Base-by-base conservation (phyloP, 2,797 vertebrate species). In the Bradypus variegatus region DNA sequence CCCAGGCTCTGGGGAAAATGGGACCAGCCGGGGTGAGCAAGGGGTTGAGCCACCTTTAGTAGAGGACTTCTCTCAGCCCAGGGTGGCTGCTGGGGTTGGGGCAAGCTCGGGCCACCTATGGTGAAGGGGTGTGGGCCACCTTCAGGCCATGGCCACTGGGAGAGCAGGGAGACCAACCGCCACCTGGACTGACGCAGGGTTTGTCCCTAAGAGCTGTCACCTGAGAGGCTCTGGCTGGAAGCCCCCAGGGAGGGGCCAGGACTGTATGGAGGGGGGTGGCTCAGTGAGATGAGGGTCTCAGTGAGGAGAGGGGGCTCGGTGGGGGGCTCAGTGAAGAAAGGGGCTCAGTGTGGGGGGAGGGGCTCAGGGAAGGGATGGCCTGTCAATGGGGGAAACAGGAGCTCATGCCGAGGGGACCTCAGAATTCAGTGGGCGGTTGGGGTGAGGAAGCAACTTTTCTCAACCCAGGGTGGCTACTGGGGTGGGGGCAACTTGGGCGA, bases 391-490 rank as follows among this genome's bases (percentile, higher is more conserved):
- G 45, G 27, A 41, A 14, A 21, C 19, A 29, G 65, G 45, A 29
- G 45, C 33, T 36, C 11, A 6, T n/a, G n/a, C n/a, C n/a, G 15
- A 53, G 70, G 58, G 72, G 31, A 36, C 33, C 12, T 70, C 36
- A 8, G 55, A 25, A 41, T 5, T 80, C 33, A 0, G 21, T 15
- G n/a, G 36, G 76, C 65, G 29, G 29, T 41, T 13, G 11, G 23
- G 60, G 23, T 81, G 13, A 21, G 15, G 75, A 67, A 62, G 93
- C 1, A 6, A 79, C 2, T 77, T 21, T 48, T 89, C 41, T 25
- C 33, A 55, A 69, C 55, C 38, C 2, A 0, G n/a, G 0, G 31
- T 0, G 0, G 14, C 73, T 89, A 72, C 78, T 45, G 5, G 7
- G 36, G 23, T 88, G 73, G 29, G 83, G 83, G 72, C 15, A 8